phyloP scores from a whole-genome alignment of 1,140 invertebrate genomes.

The Zaprionus kolodkinae region DNA sequence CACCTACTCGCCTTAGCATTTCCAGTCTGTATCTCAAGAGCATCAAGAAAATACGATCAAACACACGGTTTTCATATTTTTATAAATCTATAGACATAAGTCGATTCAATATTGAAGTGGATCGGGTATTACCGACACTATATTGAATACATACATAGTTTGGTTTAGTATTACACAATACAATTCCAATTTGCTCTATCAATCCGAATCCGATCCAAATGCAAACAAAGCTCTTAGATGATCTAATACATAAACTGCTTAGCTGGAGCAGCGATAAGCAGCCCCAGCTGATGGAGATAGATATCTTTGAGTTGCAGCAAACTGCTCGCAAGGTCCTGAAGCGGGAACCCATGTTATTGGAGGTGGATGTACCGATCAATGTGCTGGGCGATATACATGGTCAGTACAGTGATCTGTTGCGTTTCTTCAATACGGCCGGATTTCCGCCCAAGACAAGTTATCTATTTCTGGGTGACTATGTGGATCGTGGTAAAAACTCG shows the following conservation, averaged over 20 bases:
- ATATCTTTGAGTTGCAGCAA: constrained; percentile 83
- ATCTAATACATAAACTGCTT: constrained; percentile 39
- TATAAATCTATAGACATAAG: too few species aligned
- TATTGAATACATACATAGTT: too few species aligned
- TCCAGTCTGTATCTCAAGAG: not conserved
- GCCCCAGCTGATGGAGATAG: constrained; percentile 32
- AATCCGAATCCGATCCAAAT: constrained; percentile 19
- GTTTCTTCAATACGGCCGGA: constrained; percentile 99
- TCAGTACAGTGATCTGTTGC: constrained; percentile 97
- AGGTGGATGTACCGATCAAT: constrained; percentile 98
- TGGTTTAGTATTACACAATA: too few species aligned
- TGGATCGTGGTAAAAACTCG: constrained; percentile 92
- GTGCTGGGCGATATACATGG: constrained; percentile 99
- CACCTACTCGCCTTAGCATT: not conserved
- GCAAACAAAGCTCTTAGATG: constrained; percentile 44
- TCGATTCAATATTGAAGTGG: too few species aligned
- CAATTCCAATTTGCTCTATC: too few species aligned
- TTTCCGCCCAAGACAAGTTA: constrained; percentile 99
- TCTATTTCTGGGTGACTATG: constrained; percentile 96
- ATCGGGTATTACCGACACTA: too few species aligned
- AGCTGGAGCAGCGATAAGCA: constrained; percentile 40
- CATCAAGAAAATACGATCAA: not conserved
- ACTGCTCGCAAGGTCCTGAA: constrained; percentile 98
- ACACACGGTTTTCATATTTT: too few species aligned
- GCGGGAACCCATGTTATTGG: constrained; percentile 97